phyloP scores from a whole-genome alignment of 2,113 vertebrate species.

The Pterophyllum scalare region DNA sequence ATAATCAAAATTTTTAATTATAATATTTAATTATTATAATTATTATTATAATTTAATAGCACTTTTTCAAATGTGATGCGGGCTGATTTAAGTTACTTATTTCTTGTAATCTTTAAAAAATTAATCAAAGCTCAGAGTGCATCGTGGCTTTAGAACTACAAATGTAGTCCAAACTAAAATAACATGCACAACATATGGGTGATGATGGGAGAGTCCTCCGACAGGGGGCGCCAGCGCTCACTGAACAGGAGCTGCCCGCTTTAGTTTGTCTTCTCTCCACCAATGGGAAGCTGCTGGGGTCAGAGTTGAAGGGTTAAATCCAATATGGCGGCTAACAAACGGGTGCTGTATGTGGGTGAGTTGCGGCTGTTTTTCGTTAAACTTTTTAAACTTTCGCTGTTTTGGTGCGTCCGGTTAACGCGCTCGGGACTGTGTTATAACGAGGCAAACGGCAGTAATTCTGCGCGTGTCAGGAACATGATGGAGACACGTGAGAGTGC shows the following conservation, averaged over 20 bases:
- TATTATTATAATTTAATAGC: not conserved
- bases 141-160: not conserved
- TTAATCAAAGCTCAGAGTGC: not conserved
- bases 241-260: not conserved
- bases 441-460: not conserved
- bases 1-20: no score
- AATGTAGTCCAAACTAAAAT: not conserved
- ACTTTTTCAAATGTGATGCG: not conserved
- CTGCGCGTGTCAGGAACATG: not conserved
- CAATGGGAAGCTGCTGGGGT: slow-evolving; percentile 46
- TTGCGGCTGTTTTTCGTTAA: not conserved
- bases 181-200: not conserved
- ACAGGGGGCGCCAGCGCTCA: slow-evolving; percentile 34
- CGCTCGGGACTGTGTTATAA: not conserved
- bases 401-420: not conserved
- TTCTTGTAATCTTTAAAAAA: not conserved
- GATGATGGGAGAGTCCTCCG: not conserved
- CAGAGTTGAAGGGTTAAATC: slow-evolving; percentile 66
- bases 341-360: slow-evolving; percentile 82
- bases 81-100: not conserved
- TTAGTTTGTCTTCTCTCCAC: not conserved
- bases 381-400: accelerated
- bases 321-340: slow-evolving; percentile 80
- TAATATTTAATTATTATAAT: no score
- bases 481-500: not conserved